Evolutionary conservation across 2,113 vertebrate genomes (phyloP), one percentile per base, ranked within the genome.

Genomic region (Galemys pyrenaicus): DNA sequence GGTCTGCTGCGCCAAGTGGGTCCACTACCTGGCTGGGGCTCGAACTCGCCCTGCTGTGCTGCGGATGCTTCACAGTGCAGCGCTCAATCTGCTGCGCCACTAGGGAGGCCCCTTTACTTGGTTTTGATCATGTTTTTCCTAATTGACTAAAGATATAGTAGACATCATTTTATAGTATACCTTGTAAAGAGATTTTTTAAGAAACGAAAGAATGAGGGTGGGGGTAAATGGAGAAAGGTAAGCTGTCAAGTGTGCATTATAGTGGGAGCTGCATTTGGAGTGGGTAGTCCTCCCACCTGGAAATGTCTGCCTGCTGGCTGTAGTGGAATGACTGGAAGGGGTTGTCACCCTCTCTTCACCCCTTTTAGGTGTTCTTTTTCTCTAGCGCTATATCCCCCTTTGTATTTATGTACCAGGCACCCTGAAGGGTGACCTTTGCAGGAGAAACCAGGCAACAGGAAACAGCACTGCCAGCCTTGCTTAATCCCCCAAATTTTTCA

Each of bases 251-350:
- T 16, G 12, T 11, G 10, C 2, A 49, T 20, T 5, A 17, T 54
- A 20, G 51, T 17, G 28, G 4, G 1, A 15, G n/a, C 24, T 3
- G 4, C 35, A 5, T n/a, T n/a, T 0, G 0, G 70, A 15, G 1
- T 6, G 67, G 56, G 12, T 0, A 2, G 13, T 4, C 68, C 3
- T 41, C 6, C 32, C 4, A 0, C 2, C 11, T 20, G 28, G 24
- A 39, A 39, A 9, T 3, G 0, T 32, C 9, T 10, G 44, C 9
- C 2, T 5, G 51, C 51, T 62, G 56, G 6, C 4, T 12, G 32
- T 41, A 54, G 11, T 24, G 75, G 30, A 41, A 4, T 17, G 22
- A 1, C 35, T 9, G 41, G 11, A n/a, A n/a, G n/a, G n/a, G n/a
- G n/a, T n/a, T n/a, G n/a, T n/a, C n/a, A n/a, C 35, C 46, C 28